phyloP scores from a whole-genome alignment of 37 sponge, comb jelly and placozoan species.

The Oscarella lobularis region DNA sequence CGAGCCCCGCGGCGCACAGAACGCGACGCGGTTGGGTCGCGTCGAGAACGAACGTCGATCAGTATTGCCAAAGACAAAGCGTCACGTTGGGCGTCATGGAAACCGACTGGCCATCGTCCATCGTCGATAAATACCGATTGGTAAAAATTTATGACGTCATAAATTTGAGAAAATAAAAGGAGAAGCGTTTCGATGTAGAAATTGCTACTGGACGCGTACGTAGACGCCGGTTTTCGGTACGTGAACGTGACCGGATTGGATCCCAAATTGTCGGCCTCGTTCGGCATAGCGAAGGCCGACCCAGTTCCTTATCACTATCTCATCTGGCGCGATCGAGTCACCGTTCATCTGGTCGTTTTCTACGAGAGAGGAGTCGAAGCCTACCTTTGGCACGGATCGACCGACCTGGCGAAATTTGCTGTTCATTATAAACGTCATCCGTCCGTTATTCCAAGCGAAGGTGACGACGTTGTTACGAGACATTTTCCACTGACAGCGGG shows the following conservation, averaged over 20 bases:
- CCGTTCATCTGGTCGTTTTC: neutral
- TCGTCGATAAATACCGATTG: no score
- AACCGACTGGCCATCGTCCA: neutral
- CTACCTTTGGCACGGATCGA: neutral
- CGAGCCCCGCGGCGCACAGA: neutral
- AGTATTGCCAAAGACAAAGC: neutral
- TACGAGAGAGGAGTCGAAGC: neutral
- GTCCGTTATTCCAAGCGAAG: neutral
- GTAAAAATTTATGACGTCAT: neutral
- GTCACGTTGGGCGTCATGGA: neutral
- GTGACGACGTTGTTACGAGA: neutral
- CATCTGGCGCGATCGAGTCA: neutral
- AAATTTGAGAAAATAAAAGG: neutral
- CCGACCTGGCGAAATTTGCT: neutral
- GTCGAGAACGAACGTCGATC: neutral
- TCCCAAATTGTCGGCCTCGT: neutral
- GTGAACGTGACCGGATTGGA: neutral
- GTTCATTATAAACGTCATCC: neutral
- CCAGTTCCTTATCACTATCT: neutral
- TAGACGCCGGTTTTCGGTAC: neutral
- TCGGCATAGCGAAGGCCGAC: neutral
- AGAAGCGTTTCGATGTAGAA: neutral
- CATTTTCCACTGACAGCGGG: constrained; percentile 2
- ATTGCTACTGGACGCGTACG: neutral
- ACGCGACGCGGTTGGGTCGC: neutral